phyloP scores from a whole-genome alignment of 2,888 invertebrate genomes.

The Zhuqinia jingwanae region DNA sequence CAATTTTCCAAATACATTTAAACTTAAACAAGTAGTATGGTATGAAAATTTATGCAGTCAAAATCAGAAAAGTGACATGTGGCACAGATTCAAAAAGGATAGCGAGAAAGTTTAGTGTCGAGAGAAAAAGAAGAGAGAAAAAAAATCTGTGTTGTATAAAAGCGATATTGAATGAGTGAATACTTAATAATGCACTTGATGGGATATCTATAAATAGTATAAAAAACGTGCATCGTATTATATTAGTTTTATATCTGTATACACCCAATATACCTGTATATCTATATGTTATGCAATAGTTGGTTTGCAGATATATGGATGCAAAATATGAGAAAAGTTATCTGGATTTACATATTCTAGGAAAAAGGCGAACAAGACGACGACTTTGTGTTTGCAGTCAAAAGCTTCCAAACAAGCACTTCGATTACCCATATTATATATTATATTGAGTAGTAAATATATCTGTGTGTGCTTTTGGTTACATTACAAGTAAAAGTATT shows the following conservation, averaged over 20 bases:
- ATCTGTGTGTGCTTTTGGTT: conserved; percentile 6
- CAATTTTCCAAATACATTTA: no score
- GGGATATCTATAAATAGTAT: no score
- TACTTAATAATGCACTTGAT: no score
- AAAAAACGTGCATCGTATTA: no score
- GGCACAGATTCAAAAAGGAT: conserved; percentile 22
- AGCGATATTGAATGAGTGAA: no score
- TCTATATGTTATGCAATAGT: no score
- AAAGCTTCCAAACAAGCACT: not conserved
- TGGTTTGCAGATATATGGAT: not conserved
- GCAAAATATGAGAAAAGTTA: conserved; percentile 32
- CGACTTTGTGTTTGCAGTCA: conserved; percentile 24
- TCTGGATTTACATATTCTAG: conserved; percentile 16
- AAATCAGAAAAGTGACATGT: conserved; percentile 41
- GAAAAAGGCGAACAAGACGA: not conserved
- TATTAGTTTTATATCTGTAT: no score
- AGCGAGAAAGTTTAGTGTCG: not conserved
- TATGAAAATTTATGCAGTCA: conserved; percentile 46
- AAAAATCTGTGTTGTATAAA: no score
- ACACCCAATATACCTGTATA: no score
- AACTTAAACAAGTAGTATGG: not conserved
- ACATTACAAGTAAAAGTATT: conserved; percentile 3
- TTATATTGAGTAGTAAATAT: not conserved
- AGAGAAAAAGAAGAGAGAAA: not conserved
- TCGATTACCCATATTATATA: not conserved